Percentiles rank a stretch among this genome's conserved stretches.
Evolutionary conservation across 2,888 invertebrate species (phyloP).

Genomic region (Pyrrhosoma nymphula): DNA sequence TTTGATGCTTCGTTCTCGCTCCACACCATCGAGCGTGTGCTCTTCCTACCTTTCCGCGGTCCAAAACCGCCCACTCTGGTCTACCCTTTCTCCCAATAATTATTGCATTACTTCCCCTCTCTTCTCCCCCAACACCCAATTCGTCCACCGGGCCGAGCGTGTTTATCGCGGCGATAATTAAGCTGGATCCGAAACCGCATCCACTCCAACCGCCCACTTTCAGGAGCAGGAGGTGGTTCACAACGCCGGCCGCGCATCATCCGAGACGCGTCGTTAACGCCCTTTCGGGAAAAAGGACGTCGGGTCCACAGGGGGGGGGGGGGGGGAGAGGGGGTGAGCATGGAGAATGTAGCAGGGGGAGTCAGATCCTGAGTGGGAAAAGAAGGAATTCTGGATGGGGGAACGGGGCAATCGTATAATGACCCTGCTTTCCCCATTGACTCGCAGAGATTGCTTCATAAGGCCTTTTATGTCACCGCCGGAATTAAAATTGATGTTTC

Average conservation of each 20-base stretch:
- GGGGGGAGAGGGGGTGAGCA: neutral
- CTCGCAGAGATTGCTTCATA: conserved; percentile 34
- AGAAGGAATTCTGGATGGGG: neutral
- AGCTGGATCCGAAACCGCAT: neutral
- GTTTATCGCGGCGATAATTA: conserved; percentile 26
- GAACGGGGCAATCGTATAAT: neutral
- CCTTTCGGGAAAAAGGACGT: neutral
- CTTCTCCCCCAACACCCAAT: neutral
- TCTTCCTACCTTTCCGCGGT: neutral
- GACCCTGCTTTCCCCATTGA: conserved; percentile 21
- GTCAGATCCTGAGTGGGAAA: neutral
- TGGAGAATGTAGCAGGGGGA: neutral
- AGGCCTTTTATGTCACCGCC: conserved; percentile 21
- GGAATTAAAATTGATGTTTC: conserved; percentile 31
- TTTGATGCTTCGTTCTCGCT: neutral
- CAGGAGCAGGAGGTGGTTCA: neutral
- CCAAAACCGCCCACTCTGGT: neutral
- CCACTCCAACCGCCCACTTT: neutral
- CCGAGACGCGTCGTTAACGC: neutral
- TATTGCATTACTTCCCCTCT: neutral
- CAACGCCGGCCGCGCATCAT: neutral
- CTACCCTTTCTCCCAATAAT: neutral
- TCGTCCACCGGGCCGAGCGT: neutral
- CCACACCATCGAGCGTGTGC: neutral
- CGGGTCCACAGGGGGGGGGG: neutral